Percentiles rank a stretch among this genome's conserved stretches.
Conservation (phyloP, 2,888 invertebrate species). For the Tipula vernalis region DNA sequence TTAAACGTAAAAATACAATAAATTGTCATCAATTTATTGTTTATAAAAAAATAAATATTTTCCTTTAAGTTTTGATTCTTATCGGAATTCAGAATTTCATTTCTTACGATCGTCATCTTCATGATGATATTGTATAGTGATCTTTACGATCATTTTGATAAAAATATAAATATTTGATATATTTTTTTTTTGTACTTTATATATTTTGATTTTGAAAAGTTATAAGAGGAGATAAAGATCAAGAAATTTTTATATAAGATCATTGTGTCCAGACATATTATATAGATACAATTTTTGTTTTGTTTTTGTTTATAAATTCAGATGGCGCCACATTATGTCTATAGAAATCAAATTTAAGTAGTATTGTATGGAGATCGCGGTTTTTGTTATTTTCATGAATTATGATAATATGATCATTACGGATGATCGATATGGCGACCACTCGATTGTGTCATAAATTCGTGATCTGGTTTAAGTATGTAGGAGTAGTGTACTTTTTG, state of each 20-base stretch:
- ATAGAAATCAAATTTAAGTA: constrained; percentile 7
- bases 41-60: neutral
- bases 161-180: constrained; percentile 10
- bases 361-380: neutral
- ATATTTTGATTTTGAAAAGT: constrained; percentile 5
- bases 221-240: constrained; percentile 6
- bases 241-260: neutral
- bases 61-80: constrained; percentile 6
- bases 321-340: constrained; percentile 10
- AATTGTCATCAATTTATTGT: constrained; percentile 7
- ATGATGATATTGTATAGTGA: constrained; percentile 5
- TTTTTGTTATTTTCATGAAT: neutral
- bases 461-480: neutral
- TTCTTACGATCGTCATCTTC: neutral
- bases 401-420: constrained; percentile 4
- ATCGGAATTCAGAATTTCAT: neutral
- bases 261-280: constrained; percentile 10
- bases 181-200: constrained; percentile 6
- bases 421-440: neutral
- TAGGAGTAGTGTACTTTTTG: neutral
- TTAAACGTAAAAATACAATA: constrained; percentile 1
- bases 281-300: neutral
- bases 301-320: neutral
- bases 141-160: constrained; percentile 5
- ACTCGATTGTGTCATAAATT: neutral